Evolutionary conservation across 2,113 vertebrate genomes (phyloP).

Genomic region (Formicarius rufipectus): DNA sequence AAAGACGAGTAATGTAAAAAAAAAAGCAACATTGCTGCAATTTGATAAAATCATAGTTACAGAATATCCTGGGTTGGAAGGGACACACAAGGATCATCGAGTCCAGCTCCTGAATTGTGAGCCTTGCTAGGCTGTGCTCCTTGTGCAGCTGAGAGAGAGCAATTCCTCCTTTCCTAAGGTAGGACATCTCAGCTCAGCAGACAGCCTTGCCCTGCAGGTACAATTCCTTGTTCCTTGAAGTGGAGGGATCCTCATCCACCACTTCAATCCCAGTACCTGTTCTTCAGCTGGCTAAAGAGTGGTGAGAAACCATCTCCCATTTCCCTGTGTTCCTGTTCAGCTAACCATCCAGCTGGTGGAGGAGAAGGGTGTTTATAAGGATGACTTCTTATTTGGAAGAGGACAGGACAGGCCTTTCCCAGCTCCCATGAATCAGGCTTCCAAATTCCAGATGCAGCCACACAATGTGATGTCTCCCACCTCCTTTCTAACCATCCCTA

Average conservation of each 20-base stretch:
- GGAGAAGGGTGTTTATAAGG: background rate
- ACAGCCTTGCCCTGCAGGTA: background rate
- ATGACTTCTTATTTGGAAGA: background rate
- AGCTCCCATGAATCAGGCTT: background rate
- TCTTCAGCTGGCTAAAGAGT: background rate
- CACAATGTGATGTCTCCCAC: fast-evolving
- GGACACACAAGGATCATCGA: background rate
- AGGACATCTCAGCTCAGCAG: background rate
- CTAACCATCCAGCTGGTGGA: background rate
- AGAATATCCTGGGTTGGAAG: background rate
- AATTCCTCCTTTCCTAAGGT: background rate
- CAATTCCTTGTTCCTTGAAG: background rate
- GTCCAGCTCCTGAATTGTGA: background rate
- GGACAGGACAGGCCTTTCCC: background rate
- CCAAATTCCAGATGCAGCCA: background rate
- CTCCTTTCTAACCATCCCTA: background rate
- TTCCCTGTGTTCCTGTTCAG: background rate
- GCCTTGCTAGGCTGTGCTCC: background rate
- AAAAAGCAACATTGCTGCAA: background rate
- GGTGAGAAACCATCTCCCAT: background rate
- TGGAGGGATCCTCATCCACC: background rate
- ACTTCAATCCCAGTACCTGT: background rate
- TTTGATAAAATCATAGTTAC: background rate
- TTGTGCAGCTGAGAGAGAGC: background rate
- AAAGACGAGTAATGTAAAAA: background rate